Percentiles rank a stretch among this genome's conserved stretches.
Evolutionary conservation across 2,113 vertebrate species (phyloP).

Genomic region (Axis porcinus): DNA sequence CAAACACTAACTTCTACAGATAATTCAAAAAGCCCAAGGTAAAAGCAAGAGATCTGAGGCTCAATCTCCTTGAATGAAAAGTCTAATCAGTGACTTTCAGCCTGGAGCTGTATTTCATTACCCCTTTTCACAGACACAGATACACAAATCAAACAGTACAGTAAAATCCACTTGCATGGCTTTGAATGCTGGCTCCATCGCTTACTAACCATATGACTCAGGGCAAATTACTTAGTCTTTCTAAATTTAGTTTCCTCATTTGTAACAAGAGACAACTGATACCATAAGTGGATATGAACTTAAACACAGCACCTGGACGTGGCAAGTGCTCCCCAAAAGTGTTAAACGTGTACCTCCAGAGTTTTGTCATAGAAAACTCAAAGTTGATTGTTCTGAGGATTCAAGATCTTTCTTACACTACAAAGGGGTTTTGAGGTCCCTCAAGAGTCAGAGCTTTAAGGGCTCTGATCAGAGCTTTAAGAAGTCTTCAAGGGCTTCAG

Average conservation of each 20-base stretch:
- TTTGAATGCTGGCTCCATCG: background rate
- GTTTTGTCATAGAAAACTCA: background rate
- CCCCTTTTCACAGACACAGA: background rate
- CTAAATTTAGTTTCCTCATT: background rate
- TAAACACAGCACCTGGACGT: background rate
- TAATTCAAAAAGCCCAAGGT: background rate
- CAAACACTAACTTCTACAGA: background rate
- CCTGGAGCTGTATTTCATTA: background rate
- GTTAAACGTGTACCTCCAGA: background rate
- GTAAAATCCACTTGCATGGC: background rate
- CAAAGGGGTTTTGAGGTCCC: background rate
- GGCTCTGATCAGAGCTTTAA: too few species aligned
- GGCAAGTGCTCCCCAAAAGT: background rate
- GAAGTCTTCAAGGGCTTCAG: background rate
- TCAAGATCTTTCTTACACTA: background rate
- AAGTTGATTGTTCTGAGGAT: background rate
- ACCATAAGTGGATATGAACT: background rate
- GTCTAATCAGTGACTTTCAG: background rate
- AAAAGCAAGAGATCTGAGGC: background rate
- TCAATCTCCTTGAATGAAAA: background rate
- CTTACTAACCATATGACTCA: background rate
- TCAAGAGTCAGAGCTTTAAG: background rate
- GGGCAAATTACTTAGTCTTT: background rate
- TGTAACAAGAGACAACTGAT: background rate
- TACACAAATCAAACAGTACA: background rate